These are phyloP conservation scores for Elanoides forficatus DNA, from an alignment of 2,113 vertebrate species.

Conservation along the genomic window DNA sequence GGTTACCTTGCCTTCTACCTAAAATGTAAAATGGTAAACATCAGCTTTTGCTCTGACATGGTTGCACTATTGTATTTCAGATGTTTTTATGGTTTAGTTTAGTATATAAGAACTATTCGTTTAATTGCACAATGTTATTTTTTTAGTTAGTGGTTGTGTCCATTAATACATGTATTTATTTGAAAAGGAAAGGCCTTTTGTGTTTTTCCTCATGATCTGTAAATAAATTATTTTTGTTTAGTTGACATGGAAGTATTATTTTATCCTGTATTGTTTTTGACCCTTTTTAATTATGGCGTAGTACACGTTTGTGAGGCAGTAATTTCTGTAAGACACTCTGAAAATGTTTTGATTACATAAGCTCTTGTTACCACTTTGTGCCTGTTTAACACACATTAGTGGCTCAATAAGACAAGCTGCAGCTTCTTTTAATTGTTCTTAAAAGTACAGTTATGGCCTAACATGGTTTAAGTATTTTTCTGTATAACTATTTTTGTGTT, in stretches of 20 bases:
- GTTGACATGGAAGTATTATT: background rate
- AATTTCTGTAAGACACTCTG: background rate
- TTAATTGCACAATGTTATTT: background rate
- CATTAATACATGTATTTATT: conserved; percentile 64
- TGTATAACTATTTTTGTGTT: background rate
- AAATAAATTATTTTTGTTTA: conserved; percentile 52
- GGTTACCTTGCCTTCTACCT: background rate
- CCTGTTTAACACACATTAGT: background rate
- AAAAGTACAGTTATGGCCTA: background rate
- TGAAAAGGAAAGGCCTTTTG: background rate
- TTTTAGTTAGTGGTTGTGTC: background rate
- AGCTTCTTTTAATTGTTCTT: background rate
- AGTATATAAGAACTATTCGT: background rate
- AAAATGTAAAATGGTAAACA: background rate
- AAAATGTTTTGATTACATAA: background rate
- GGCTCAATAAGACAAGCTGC: background rate
- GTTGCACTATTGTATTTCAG: background rate
- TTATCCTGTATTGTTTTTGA: background rate
- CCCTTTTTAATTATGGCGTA: background rate
- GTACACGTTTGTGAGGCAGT: background rate
- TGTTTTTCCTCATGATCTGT: conserved; percentile 41
- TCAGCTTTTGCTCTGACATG: background rate
- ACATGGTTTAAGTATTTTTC: background rate
- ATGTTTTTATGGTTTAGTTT: background rate
- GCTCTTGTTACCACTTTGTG: background rate